Percentiles rank a stretch among this genome's conserved stretches.
phyloP scores from a whole-genome alignment of 1,140 invertebrate genomes.

The Eubasilissa regina region DNA sequence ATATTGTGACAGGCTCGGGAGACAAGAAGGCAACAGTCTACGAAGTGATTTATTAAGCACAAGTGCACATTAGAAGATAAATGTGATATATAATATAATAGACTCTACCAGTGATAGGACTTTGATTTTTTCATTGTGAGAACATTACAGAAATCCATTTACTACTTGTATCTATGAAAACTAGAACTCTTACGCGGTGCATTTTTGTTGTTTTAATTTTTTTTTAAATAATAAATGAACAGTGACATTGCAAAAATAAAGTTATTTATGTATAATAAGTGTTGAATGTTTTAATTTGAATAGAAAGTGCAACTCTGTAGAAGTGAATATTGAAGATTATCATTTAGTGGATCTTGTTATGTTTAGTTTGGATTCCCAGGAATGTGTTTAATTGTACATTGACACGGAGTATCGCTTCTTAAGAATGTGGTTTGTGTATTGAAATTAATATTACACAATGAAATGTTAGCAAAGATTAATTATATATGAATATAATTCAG shows the following conservation, averaged over 20 bases:
- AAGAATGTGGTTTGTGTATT: constrained; percentile 18
- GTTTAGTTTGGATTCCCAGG: constrained; percentile 3
- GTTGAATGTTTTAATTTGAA: constrained; percentile 10
- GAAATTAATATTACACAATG: constrained; percentile 11
- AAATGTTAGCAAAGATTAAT: constrained; percentile 21
- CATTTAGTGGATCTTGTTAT: constrained; percentile 12
- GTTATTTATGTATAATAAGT: constrained; percentile 18
- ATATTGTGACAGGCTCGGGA: constrained; percentile 98
- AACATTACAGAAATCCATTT: neutral
- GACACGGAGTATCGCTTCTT: neutral
- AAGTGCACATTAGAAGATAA: constrained; percentile 23
- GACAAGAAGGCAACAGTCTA: constrained; percentile 99
- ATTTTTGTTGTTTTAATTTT: constrained; percentile 9
- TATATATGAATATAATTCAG: constrained; percentile 38
- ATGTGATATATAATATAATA: constrained; percentile 16
- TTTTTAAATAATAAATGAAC: constrained; percentile 6
- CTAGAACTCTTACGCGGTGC: constrained; percentile 7
- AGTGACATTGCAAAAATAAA: constrained; percentile 7
- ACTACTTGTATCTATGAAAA: neutral
- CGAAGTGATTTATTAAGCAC: constrained; percentile 91
- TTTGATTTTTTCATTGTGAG: constrained; percentile 8
- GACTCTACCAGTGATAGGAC: constrained; percentile 4
- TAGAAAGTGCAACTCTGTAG: constrained; percentile 27
- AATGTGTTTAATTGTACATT: constrained; percentile 1
- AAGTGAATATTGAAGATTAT: constrained; percentile 3